These are phyloP conservation scores for Eremophila alpestris DNA, from an alignment of 2,797 vertebrate genomes.

Conservation along the genomic window DNA sequence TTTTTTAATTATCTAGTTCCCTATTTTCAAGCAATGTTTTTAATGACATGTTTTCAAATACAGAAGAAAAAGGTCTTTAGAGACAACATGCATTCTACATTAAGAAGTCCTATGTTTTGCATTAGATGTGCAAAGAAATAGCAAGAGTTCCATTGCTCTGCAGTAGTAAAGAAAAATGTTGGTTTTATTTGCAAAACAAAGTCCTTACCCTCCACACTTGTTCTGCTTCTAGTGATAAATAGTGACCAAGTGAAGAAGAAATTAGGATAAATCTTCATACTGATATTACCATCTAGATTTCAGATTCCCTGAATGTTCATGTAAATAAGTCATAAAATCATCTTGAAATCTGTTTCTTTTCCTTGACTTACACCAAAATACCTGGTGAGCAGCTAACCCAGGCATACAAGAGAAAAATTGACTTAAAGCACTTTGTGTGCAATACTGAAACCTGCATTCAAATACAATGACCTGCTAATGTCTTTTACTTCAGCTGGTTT, in stretches of 20 bases:
- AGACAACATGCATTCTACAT: background rate
- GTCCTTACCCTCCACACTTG: background rate
- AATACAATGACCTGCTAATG: background rate
- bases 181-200: background rate
- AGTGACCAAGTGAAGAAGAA: background rate
- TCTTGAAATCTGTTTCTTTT: background rate
- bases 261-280: background rate
- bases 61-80: background rate
- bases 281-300: background rate
- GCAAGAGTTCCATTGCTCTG: background rate
- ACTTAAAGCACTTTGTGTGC: background rate
- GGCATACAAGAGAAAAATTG: background rate
- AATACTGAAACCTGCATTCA: background rate
- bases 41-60: background rate
- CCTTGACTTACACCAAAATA: background rate
- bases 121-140: background rate
- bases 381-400: background rate
- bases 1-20: background rate
- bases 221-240: background rate
- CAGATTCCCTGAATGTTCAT: background rate
- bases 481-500: background rate
- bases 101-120: background rate
- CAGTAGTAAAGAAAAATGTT: background rate
- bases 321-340: background rate
- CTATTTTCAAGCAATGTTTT: background rate